Evolutionary conservation across 2,888 invertebrate genomes (phyloP), one percentile per base, ranked within the genome.

Genomic region (Emmelina monodactyla): DNA sequence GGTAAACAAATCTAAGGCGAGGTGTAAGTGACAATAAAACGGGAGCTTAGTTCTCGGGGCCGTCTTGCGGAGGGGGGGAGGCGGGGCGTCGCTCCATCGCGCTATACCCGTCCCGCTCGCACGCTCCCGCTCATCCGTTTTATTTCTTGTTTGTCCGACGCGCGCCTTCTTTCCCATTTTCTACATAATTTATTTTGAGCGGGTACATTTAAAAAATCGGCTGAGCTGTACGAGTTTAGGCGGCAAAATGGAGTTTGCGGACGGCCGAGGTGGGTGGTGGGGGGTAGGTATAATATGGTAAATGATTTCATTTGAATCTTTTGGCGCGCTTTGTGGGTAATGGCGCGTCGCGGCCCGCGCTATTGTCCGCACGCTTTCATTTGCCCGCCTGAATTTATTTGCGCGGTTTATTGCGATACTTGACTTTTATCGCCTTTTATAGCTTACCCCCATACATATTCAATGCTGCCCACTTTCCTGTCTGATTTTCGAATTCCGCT

Each of bases 1-100:
- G 45, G 59, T 56, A 64, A 69, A 69, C 61, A 65, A 70, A 70
- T 63, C 64, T 69, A 66, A 55, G 66, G 38, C 46, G 55, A 63
- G 75, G 73, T 75, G 67, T 78, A 76, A 76, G 76, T 76, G 78
- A 76, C 78, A 76, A 76, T 73, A 78, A 75, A 78, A 75, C 58
- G 72, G 68, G 59, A 71, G 70, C 69, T 75, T 72, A 72, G 66
- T 66, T 70, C 64, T 70, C 73, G 67, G 58, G 65, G 66, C 70
- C 78, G 75, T 76, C 79, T 76, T 76, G 61, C 66, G 36, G 38
- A 33, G 41, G 43, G 41, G 49, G 44, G 39, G 43, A 41, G 47
- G 51, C 64, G 64, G 58, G 68, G 65, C 57, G 66, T n/a, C 58
- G 42, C 42, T 33, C 32, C 28, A 42, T n/a, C 40, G 9, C 25